A percentile compares a stretch with the other conserved stretches of the same genome.
Evolutionary conservation across 2,113 vertebrate species (phyloP).

Genomic region (Rhea americana): DNA sequence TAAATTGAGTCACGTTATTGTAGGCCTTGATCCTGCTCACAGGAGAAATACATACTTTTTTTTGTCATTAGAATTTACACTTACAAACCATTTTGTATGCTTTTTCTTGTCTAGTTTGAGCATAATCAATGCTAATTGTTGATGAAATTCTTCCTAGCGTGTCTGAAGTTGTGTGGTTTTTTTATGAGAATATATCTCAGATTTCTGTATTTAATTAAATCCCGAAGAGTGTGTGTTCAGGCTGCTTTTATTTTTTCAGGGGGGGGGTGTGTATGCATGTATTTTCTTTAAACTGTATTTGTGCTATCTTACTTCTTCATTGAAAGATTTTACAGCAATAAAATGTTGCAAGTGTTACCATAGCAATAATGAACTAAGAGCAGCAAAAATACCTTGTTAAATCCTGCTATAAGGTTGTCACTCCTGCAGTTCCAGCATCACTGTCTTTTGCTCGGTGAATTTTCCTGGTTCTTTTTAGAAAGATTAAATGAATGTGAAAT

Average conservation of each 20-base stretch:
- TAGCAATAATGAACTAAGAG: conserved; percentile 22
- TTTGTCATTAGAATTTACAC: background rate
- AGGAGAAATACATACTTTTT: background rate
- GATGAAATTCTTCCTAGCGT: background rate
- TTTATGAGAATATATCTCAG: background rate
- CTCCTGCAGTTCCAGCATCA: background rate
- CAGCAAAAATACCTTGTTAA: conserved; percentile 25
- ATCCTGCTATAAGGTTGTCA: background rate
- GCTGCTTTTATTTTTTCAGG: background rate
- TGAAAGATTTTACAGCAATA: conserved; percentile 6
- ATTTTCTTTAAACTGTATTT: conserved; percentile 25
- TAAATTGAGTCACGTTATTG: accelerated
- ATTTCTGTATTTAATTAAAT: background rate
- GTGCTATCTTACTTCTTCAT: background rate
- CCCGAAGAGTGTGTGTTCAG: background rate
- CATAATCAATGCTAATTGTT: background rate
- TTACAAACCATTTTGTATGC: background rate
- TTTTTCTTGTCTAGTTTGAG: background rate
- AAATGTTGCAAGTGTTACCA: conserved; percentile 43
- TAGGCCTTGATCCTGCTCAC: background rate
- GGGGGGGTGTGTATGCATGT: background rate
- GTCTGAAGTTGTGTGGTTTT: background rate
- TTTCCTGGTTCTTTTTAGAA: background rate
- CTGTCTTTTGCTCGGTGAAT: background rate
- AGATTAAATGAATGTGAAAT: background rate